Evolutionary conservation across 2,113 vertebrate genomes (phyloP).

Genomic region (Ceyx melanurus): DNA sequence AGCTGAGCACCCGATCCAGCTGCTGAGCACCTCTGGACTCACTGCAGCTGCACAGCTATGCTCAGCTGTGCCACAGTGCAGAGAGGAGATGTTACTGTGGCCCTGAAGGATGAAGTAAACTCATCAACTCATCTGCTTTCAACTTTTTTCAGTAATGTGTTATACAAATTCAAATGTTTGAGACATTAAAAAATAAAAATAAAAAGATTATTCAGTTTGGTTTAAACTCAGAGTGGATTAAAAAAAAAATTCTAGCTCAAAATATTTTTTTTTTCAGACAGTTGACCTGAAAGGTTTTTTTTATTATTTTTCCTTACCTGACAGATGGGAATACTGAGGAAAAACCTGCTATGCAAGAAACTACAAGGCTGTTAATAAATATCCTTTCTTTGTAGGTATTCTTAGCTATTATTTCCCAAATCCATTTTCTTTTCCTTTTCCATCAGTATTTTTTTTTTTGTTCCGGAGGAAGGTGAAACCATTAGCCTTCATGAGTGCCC

Average conservation of each 20-base stretch:
- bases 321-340: neutral
- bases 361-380: neutral
- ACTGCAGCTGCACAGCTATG: neutral
- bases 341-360: neutral
- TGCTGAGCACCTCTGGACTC: neutral
- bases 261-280: neutral
- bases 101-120: neutral
- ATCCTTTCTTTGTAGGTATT: neutral
- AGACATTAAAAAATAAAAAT: neutral
- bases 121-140: neutral
- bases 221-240: neutral
- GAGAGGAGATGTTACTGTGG: neutral
- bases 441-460: neutral
- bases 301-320: neutral
- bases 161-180: neutral
- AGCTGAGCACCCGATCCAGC: neutral
- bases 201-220: neutral
- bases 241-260: neutral
- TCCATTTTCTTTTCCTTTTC: slow-evolving; percentile 23
- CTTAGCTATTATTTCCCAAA: slow-evolving; percentile 5
- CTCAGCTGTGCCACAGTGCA: neutral
- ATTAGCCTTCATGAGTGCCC: neutral
- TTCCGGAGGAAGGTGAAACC: neutral
- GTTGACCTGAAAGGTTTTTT: neutral
- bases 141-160: neutral